Evolutionary conservation across 2,113 vertebrate species (phyloP).

Genomic region (Gasterosteus nipponicus): DNA sequence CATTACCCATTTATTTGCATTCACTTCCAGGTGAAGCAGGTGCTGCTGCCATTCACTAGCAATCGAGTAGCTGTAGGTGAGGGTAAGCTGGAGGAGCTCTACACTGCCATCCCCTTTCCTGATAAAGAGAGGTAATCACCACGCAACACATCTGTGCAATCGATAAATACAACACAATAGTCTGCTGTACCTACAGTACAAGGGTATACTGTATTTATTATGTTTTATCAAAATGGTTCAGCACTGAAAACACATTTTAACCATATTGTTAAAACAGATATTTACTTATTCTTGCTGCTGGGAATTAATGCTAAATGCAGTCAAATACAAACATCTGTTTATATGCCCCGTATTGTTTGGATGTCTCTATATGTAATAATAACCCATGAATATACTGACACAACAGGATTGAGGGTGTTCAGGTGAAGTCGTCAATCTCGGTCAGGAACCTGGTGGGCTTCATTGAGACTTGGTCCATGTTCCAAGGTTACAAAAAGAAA

Average conservation of each 20-base stretch:
- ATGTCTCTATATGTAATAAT: neutral
- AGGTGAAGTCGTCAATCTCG: slow-evolving; percentile 61
- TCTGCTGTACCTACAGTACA: neutral
- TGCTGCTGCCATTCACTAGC: slow-evolving; percentile 61
- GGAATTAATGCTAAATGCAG: neutral
- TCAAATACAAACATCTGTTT: neutral
- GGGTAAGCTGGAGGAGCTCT: slow-evolving; percentile 72
- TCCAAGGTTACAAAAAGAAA: slow-evolving; percentile 74
- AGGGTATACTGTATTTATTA: too few species aligned
- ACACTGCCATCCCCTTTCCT: slow-evolving; percentile 79
- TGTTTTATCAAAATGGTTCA: neutral
- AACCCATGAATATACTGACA: neutral
- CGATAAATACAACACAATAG: neutral
- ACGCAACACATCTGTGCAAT: neutral
- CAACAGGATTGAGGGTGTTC: slow-evolving; percentile 80
- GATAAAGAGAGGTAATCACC: slow-evolving; percentile 84
- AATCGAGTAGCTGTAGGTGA: slow-evolving; percentile 36
- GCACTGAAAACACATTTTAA: neutral
- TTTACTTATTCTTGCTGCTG: neutral
- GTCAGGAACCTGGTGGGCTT: slow-evolving; percentile 78
- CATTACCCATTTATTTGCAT: neutral
- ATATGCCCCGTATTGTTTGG: neutral
- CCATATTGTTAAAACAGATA: neutral
- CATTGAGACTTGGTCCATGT: slow-evolving; percentile 79
- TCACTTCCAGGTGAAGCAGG: slow-evolving; percentile 55